Conservation (phyloP, 1,140 invertebrate genomes). For the Lethrus apterus region DNA sequence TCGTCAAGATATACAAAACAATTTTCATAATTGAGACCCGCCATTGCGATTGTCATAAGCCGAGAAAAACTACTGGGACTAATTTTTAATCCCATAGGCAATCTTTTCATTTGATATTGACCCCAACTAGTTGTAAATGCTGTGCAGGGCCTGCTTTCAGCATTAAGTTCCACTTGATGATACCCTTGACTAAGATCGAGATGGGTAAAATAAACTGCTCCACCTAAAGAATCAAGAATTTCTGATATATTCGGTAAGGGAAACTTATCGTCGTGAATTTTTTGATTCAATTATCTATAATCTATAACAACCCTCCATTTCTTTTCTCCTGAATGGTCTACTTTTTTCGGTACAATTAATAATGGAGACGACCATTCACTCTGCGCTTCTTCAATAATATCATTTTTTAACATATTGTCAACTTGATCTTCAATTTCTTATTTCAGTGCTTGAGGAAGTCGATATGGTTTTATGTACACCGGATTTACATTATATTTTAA, state of each 20-base stretch:
- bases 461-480: conserved; percentile 32
- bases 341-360: conserved; percentile 29
- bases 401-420: conserved; percentile 22
- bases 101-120: conserved; percentile 31
- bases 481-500: conserved; percentile 23
- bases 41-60: not conserved
- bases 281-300: conserved; percentile 22
- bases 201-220: conserved; percentile 21
- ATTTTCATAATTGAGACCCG: conserved; percentile 7
- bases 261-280: conserved; percentile 25
- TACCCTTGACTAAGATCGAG: conserved; percentile 16
- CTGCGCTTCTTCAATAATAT: conserved; percentile 25
- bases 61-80: conserved; percentile 10
- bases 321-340: conserved; percentile 21
- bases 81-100: conserved; percentile 23
- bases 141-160: conserved; percentile 36
- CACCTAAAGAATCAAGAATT: conserved; percentile 24
- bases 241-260: conserved; percentile 24
- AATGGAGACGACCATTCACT: conserved; percentile 26
- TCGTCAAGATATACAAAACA: conserved; percentile 16
- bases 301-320: conserved; percentile 28
- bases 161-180: conserved; percentile 24
- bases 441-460: conserved; percentile 27
- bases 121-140: conserved; percentile 29
- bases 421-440: conserved; percentile 18